Evolutionary conservation across 30 jellyfish, hydroid and myxozoan species (phyloP).

Genomic region (Chironex yamaguchii): DNA sequence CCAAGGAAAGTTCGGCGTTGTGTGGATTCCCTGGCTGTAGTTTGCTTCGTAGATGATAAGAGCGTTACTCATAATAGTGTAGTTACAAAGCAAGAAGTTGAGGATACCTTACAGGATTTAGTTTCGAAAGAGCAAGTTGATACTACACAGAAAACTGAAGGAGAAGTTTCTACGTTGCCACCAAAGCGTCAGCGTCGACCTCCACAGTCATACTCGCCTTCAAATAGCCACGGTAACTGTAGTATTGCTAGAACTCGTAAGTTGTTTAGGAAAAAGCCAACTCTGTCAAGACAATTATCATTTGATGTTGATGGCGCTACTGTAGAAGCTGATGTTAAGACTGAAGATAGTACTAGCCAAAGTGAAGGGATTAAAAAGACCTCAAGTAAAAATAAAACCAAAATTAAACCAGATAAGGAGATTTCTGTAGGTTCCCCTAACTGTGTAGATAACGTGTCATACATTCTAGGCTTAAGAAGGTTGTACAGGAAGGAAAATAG

Average conservation of each 20-base stretch:
- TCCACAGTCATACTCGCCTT: background rate
- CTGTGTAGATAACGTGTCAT: conserved; percentile 17
- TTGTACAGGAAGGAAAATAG: background rate
- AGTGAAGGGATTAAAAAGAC: background rate
- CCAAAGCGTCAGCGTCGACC: background rate
- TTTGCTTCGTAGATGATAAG: background rate
- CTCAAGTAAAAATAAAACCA: background rate
- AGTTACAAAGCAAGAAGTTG: background rate
- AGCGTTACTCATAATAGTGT: background rate
- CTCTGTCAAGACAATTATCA: background rate
- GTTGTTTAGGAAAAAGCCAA: background rate
- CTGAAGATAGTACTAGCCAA: background rate
- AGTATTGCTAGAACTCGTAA: background rate
- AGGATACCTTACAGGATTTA: background rate
- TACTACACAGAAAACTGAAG: background rate
- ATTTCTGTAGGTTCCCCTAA: background rate
- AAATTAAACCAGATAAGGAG: background rate
- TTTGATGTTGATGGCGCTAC: background rate
- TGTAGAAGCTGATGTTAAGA: background rate
- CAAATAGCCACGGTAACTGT: background rate
- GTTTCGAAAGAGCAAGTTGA: background rate
- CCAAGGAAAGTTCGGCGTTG: background rate
- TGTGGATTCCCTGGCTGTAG: background rate
- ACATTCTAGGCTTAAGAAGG: conserved; percentile 68
- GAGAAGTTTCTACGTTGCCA: background rate